These are phyloP conservation scores for Apotomis turbidana DNA, from an alignment of 2,888 invertebrate genomes.

Conservation along the genomic window DNA sequence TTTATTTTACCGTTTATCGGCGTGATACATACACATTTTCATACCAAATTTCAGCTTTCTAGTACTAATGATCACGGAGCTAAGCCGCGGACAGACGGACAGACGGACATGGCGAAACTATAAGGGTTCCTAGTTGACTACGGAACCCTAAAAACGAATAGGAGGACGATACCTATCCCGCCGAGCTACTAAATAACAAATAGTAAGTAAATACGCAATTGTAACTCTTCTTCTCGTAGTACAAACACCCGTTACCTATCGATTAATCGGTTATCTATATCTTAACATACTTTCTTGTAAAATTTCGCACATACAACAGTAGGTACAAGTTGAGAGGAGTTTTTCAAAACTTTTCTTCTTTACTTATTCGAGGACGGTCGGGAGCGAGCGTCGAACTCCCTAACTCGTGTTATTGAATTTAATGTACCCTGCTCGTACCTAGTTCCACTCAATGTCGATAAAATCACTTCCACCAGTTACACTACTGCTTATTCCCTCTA, in stretches of 20 bases:
- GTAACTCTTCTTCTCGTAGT: neutral
- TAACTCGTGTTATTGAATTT: constrained; percentile 84
- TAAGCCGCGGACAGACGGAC: too few relatives aligned
- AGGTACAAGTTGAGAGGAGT: constrained; percentile 72
- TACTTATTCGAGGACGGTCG: constrained; percentile 82
- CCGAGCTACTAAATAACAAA: too few relatives aligned
- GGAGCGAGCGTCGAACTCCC: constrained; percentile 78
- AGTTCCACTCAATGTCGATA: constrained; percentile 72
- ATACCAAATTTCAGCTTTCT: too few relatives aligned
- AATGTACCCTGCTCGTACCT: constrained; percentile 76
- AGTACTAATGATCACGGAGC: too few relatives aligned
- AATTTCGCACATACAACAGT: constrained; percentile 69
- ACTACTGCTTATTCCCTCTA: constrained; percentile 46
- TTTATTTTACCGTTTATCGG: too few relatives aligned
- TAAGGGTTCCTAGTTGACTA: too few relatives aligned
- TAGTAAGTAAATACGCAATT: too few relatives aligned
- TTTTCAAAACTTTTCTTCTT: constrained; percentile 79
- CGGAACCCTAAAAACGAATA: too few relatives aligned
- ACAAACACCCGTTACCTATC: constrained; percentile 2
- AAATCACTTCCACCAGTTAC: constrained; percentile 68
- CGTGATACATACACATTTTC: too few relatives aligned
- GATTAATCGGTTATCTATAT: constrained; percentile 60
- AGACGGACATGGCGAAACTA: too few relatives aligned
- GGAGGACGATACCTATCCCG: too few relatives aligned
- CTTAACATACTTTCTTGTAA: constrained; percentile 58